phyloP scores from a whole-genome alignment of 2,797 vertebrate species.

The Macroramphosus scolopax region DNA sequence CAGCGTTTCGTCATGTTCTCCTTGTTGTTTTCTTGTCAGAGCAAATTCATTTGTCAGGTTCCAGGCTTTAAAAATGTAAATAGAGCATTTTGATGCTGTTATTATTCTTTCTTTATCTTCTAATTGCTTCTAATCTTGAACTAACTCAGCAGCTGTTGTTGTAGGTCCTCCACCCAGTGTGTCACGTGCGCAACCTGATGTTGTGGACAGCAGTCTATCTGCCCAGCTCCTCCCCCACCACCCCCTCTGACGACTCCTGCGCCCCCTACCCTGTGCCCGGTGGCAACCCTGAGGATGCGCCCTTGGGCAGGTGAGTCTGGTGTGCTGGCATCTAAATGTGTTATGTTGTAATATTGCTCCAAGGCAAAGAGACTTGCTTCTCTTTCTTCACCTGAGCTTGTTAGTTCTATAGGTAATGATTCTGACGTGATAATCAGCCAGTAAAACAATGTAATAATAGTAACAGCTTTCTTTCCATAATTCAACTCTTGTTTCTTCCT shows the following conservation, averaged over 20 bases:
- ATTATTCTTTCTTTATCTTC: no score
- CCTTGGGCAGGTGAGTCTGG: constrained; percentile 90
- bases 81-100: no score
- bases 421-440: no score
- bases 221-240: constrained; percentile 93
- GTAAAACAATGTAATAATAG: no score
- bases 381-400: no score
- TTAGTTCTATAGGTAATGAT: constrained; percentile 5
- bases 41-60: no score
- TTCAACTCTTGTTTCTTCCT: constrained; percentile 12
- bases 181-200: constrained; percentile 96
- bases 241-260: constrained; percentile 90
- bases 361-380: no score
- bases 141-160: constrained; percentile 30
- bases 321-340: constrained; percentile 57
- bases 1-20: no score
- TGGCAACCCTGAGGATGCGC: constrained; percentile 86
- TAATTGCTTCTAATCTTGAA: no score
- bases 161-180: constrained; percentile 96
- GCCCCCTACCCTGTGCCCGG: constrained; percentile 89
- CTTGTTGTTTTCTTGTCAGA: no score
- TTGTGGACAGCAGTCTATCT: constrained; percentile 97
- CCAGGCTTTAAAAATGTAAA: no score
- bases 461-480: constrained; percentile 16
- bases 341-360: no score